Conservation (phyloP, 2,888 invertebrate species). For the Epinotia nisella region DNA sequence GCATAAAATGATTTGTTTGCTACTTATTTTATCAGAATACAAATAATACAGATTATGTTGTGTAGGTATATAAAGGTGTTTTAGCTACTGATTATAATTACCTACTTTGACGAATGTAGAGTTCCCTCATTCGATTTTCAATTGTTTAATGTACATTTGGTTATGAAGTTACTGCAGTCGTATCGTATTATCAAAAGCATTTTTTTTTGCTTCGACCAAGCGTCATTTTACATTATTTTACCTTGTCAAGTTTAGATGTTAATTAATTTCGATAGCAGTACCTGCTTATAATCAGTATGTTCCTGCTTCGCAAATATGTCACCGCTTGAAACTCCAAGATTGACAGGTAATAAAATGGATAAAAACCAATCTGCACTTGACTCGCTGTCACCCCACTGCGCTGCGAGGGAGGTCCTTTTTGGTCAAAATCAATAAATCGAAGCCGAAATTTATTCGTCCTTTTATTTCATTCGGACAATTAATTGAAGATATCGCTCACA, state of each 20-base stretch:
- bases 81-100: too few species aligned
- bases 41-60: too few species aligned
- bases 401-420: conserved; percentile 69
- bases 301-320: conserved; percentile 29
- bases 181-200: neutral
- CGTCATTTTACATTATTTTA: neutral
- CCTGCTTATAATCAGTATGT: neutral
- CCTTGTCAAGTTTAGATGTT: neutral
- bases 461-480: conserved; percentile 68
- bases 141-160: too few species aligned
- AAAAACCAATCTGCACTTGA: conserved; percentile 39
- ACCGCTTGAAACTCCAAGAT: conserved; percentile 29
- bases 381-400: conserved; percentile 63
- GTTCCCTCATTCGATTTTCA: too few species aligned
- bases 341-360: conserved; percentile 39
- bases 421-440: conserved; percentile 52
- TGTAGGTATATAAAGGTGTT: too few species aligned
- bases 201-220: neutral
- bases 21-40: too few species aligned
- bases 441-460: conserved; percentile 60
- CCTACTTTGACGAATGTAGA: too few species aligned
- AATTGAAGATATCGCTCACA: conserved; percentile 72
- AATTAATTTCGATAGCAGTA: neutral
- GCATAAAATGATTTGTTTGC: too few species aligned
- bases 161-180: neutral